Evolutionary conservation across 2,797 vertebrate genomes (phyloP), one percentile per base, ranked within the genome.

Genomic region (Mus spretus): DNA sequence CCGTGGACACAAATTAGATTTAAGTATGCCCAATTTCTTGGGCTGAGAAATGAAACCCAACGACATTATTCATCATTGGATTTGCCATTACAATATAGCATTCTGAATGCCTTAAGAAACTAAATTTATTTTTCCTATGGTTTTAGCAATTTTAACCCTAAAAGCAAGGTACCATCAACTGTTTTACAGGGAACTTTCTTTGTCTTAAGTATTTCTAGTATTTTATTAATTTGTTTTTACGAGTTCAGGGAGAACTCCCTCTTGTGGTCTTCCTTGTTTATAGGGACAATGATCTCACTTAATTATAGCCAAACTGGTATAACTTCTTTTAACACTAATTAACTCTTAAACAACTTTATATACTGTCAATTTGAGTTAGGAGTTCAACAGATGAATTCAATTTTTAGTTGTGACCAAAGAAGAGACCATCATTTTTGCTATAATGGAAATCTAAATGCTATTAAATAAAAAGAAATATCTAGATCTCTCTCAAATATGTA

Each of bases 381-480:
- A 31, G 26, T 79, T 84, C n/a, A 93, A 28, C 8, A 9, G 63
- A 28, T 53, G 26, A 81, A 57, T 61, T 90, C 13, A 91, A 31
- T 63, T 44, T n/a, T 34, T 82, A 82, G 24, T 14, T 72, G 14
- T 74, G 37, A 67, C 81, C n/a, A 90, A 88, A 78, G n/a, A 77
- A 90, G 72, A 81, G n/a, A 34, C 4, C 4, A 57, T 22, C 80
- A 2, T 97, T 97, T 92, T 82, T 95, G 34, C 83, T 70, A 74
- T 82, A 79, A 74, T 96, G 20, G n/a, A 96, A 93, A 83, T 61
- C 19, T 79, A 74, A 89, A 34, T 89, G 55, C n/a, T 90, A 59
- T 10, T 40, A 31, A 47, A 53, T 2, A 37, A 22, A 78, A 63
- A 44, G 19, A 84, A 85, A 31, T 17, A 20, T 31, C 44, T 89